phyloP scores from a whole-genome alignment of 2,113 vertebrate genomes.

The Syngnathus scovelli region DNA sequence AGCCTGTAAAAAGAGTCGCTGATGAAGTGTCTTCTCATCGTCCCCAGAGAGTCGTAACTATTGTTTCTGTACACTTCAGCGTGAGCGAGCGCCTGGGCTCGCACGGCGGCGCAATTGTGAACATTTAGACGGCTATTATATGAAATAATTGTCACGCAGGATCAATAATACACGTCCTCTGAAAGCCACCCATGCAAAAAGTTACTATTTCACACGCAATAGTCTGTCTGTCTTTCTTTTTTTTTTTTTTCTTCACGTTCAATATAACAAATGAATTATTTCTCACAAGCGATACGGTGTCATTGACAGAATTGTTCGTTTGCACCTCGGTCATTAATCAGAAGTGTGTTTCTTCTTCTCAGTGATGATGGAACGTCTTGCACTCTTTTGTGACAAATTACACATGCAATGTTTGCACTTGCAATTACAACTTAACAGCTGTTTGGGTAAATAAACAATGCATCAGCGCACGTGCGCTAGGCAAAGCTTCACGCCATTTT shows the following conservation, averaged over 20 bases:
- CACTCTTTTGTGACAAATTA: conserved; percentile 44
- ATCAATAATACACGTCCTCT: conserved; percentile 53
- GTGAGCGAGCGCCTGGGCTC: conserved; percentile 23
- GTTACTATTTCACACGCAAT: conserved; percentile 26
- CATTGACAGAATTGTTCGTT: conserved; percentile 16
- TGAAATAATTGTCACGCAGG: conserved; percentile 59
- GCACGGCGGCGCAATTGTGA: conserved; percentile 29
- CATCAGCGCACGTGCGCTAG: conserved; percentile 17
- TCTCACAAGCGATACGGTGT: conserved; percentile 14
- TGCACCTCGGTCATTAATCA: conserved; percentile 15
- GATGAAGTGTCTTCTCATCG: conserved; percentile 55
- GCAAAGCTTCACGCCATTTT: conserved; percentile 44
- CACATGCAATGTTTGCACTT: conserved; percentile 49
- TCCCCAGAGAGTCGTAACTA: conserved; percentile 39
- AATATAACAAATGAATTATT: conserved; percentile 30
- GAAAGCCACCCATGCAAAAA: conserved; percentile 48
- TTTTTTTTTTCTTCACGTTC: conserved; percentile 9
- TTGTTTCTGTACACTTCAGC: conserved; percentile 46
- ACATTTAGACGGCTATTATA: conserved; percentile 60
- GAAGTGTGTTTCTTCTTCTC: conserved; percentile 17
- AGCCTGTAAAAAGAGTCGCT: conserved; percentile 44
- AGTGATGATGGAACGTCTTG: conserved; percentile 23
- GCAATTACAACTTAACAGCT: conserved; percentile 45
- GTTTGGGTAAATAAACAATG: conserved; percentile 33
- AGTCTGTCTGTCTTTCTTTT: neutral